phyloP scores from a whole-genome alignment of 2,797 vertebrate species.

The Oreochromis grahami region DNA sequence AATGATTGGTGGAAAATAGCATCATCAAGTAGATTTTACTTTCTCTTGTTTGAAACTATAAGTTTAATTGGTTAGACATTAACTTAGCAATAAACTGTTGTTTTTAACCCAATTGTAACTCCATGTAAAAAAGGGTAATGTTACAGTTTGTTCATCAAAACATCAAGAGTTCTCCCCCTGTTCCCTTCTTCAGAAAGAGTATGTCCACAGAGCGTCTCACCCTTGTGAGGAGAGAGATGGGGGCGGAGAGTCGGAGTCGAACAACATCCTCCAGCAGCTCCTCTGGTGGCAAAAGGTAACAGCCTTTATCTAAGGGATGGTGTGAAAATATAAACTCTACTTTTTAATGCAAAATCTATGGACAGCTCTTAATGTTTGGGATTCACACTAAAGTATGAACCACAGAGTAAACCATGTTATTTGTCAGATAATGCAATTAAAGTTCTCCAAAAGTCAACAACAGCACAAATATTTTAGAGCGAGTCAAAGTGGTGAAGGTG shows the following conservation, averaged over 20 bases:
- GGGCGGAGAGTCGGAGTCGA: conserved; percentile 79
- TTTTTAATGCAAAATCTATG: not conserved
- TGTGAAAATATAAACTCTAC: not conserved
- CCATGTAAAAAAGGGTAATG: not conserved
- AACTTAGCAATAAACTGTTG: not conserved
- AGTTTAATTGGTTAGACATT: not conserved
- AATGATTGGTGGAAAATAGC: not conserved
- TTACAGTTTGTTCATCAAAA: not conserved
- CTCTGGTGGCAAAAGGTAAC: conserved; percentile 77
- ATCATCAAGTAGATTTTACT: not conserved
- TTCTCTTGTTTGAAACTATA: not conserved
- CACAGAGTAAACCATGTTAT: not conserved
- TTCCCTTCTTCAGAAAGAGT: conserved; percentile 72
- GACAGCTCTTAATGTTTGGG: not conserved
- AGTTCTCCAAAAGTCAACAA: not conserved
- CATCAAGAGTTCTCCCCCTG: not conserved
- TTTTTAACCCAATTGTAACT: not conserved
- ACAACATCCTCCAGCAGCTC: conserved; percentile 87
- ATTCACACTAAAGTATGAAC: not conserved
- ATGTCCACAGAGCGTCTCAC: conserved; percentile 88
- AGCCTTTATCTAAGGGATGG: not conserved
- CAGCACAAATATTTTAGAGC: not conserved
- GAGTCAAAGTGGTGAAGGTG: fast-evolving
- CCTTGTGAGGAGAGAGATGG: conserved; percentile 76
- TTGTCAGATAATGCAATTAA: not conserved